Conservation (phyloP, 2,797 vertebrate species). For the Neostethus bicornis region DNA sequence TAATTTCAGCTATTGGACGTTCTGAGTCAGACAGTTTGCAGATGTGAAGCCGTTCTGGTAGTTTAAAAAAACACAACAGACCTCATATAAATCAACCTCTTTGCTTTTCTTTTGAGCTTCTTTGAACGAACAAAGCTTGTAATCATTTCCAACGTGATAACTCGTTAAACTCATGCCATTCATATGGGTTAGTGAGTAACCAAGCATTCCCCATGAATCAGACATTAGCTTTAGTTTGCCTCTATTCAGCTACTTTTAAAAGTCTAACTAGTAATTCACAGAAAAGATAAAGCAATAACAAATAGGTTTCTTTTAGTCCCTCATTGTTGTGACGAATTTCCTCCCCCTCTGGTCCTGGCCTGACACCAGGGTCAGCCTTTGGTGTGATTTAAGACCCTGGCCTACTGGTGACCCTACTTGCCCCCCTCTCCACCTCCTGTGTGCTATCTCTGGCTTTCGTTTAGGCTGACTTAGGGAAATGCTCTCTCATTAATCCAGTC, state of each 20-base stretch:
- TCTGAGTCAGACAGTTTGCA: conserved; percentile 60
- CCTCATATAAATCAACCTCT: conserved; percentile 55
- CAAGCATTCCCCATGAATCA: conserved; percentile 50
- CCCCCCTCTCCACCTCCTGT: conserved; percentile 46
- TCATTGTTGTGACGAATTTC: conserved; percentile 63
- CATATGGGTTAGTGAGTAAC: conserved; percentile 56
- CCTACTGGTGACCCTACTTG: conserved; percentile 71
- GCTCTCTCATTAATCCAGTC: conserved; percentile 65
- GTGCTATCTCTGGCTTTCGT: conserved; percentile 55
- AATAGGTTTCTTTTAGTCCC: conserved; percentile 54
- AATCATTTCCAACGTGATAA: conserved; percentile 51
- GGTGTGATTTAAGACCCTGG: conserved; percentile 80
- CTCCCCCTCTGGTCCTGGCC: conserved; percentile 59
- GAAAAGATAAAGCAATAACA: conserved; percentile 42
- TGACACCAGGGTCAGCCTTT: conserved; percentile 70
- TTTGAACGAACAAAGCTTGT: conserved; percentile 49
- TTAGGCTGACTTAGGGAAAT: conserved; percentile 65
- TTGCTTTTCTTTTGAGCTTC: conserved; percentile 38
- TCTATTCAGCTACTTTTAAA: conserved; percentile 69
- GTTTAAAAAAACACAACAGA: conserved; percentile 59
- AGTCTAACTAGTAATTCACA: conserved; percentile 63
- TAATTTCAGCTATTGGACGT: conserved; percentile 60
- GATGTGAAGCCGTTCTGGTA: conserved; percentile 54
- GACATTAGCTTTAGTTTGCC: conserved; percentile 52
- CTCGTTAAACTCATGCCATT: conserved; percentile 63